phyloP scores from a whole-genome alignment of 2,113 vertebrate species.

The Strix aluco region DNA sequence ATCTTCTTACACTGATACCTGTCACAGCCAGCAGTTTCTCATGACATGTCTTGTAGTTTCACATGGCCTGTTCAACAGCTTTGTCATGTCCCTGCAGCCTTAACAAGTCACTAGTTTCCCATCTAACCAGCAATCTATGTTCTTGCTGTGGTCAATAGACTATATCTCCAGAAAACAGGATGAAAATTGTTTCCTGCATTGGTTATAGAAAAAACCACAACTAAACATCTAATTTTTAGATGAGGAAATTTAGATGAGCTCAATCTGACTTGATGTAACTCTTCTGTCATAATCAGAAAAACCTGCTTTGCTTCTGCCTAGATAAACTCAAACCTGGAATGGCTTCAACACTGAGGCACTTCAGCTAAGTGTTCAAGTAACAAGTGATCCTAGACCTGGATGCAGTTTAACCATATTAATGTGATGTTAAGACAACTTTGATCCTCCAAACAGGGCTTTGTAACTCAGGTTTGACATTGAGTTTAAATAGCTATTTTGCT shows the following conservation, averaged over 20 bases:
- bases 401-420: not conserved
- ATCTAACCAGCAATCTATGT: not conserved
- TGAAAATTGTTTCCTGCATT: not conserved
- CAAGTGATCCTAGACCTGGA: not conserved
- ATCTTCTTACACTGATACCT: not conserved
- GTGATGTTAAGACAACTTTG: not conserved
- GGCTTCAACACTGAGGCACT: not conserved
- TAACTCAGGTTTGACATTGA: not conserved
- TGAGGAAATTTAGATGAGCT: not conserved
- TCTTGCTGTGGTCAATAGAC: not conserved
- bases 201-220: not conserved
- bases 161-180: not conserved
- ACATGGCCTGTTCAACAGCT: not conserved
- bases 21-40: not conserved
- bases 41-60: not conserved
- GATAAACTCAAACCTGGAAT: not conserved
- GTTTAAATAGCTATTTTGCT: not conserved
- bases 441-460: not conserved
- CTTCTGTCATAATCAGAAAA: not conserved
- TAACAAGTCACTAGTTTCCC: not conserved
- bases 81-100: not conserved
- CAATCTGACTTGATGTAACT: not conserved
- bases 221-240: not conserved
- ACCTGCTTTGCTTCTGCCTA: not conserved
- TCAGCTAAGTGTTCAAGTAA: not conserved